These are phyloP conservation scores for Schizothorax lantsangensis DNA, from an alignment of 2,797 vertebrate genomes.

Conservation along the genomic window DNA sequence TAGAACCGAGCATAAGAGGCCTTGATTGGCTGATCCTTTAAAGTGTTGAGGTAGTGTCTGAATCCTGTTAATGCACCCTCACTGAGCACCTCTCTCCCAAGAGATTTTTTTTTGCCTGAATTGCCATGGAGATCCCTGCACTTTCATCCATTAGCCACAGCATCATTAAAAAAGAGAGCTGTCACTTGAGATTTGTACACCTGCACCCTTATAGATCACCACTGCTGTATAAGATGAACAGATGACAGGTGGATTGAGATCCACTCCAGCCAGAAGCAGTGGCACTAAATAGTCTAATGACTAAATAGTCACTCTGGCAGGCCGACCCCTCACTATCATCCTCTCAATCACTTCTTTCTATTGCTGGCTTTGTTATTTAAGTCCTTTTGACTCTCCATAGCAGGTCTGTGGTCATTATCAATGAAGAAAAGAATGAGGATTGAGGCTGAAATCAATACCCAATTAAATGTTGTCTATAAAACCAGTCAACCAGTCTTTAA, in stretches of 20 bases:
- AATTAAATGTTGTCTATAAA: conserved; percentile 13
- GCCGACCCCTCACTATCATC: neutral
- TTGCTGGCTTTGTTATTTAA: neutral
- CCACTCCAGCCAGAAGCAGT: conserved; percentile 16
- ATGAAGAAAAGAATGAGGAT: neutral
- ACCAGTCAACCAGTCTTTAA: neutral
- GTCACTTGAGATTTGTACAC: conserved; percentile 43
- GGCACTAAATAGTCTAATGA: neutral
- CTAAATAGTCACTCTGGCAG: neutral
- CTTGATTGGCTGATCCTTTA: conserved; percentile 69
- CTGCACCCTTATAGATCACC: conserved; percentile 21
- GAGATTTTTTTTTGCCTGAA: conserved; percentile 61
- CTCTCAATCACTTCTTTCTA: neutral
- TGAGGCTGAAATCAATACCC: conserved; percentile 2
- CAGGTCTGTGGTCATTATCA: conserved; percentile 1
- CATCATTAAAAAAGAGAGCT: conserved; percentile 32
- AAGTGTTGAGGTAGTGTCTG: conserved; percentile 64
- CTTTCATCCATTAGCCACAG: conserved; percentile 56
- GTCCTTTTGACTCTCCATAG: neutral
- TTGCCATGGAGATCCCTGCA: conserved; percentile 68
- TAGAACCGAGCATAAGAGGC: conserved; percentile 69
- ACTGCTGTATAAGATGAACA: conserved; percentile 27
- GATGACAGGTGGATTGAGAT: neutral
- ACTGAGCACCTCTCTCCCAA: conserved; percentile 61
- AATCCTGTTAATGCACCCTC: conserved; percentile 66